These are phyloP conservation scores for Sarcophaga subvicina DNA, from an alignment of 2,888 invertebrate genomes.

Conservation along the genomic window DNA sequence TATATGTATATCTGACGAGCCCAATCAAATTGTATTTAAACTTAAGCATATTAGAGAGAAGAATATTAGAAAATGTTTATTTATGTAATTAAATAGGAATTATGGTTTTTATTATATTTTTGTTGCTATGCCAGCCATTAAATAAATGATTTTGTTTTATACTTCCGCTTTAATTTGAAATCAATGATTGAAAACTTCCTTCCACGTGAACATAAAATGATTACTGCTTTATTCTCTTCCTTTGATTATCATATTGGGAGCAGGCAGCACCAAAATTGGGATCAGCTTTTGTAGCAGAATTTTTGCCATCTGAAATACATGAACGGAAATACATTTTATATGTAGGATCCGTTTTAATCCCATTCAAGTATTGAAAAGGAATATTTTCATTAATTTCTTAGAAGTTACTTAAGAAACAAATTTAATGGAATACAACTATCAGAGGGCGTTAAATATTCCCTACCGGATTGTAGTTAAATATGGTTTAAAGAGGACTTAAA, in stretches of 20 bases:
- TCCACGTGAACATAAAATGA: too few relatives aligned
- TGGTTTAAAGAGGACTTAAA: neutral
- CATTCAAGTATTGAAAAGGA: constrained; percentile 82
- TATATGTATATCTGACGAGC: too few relatives aligned
- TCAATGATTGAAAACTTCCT: too few relatives aligned
- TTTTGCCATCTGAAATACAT: constrained; percentile 82
- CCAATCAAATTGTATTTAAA: neutral
- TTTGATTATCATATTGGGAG: constrained; percentile 82
- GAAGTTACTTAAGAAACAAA: neutral
- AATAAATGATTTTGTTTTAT: neutral
- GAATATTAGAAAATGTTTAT: constrained; percentile 1
- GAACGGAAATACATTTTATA: constrained; percentile 85
- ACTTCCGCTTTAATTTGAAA: neutral
- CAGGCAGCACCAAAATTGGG: constrained; percentile 75
- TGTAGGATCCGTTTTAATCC: constrained; percentile 83
- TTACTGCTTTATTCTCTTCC: constrained; percentile 75
- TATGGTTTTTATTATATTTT: neutral
- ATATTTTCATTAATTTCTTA: constrained; percentile 7
- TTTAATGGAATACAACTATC: neutral
- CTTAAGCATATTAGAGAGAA: neutral
- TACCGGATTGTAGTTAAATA: too few relatives aligned
- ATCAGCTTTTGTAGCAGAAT: constrained; percentile 74
- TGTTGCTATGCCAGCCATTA: neutral
- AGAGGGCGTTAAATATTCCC: too few relatives aligned
- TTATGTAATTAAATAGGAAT: neutral